phyloP scores from a whole-genome alignment of 2,888 invertebrate species.

The Troides helena region DNA sequence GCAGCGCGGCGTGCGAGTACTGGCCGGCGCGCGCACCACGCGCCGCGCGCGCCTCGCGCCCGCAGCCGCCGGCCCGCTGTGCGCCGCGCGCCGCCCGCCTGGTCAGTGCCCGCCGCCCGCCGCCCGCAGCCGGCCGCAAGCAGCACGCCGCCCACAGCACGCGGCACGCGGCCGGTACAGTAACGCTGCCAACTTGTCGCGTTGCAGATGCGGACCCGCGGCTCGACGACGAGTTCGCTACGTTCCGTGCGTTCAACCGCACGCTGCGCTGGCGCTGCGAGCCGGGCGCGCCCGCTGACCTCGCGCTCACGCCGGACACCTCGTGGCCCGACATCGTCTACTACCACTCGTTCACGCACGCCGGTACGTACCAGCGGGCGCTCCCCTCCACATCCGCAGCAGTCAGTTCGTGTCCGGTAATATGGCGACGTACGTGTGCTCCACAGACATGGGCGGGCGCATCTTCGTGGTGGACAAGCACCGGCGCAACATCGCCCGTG shows the following conservation, averaged over 20 bases:
- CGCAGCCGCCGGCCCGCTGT: constrained; percentile 80
- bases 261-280: constrained; percentile 86
- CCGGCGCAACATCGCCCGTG: constrained; percentile 59
- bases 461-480: constrained; percentile 93
- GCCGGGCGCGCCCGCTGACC: constrained; percentile 84
- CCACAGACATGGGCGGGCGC: constrained; percentile 91
- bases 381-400: not conserved
- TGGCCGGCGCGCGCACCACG: constrained; percentile 91
- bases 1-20: constrained; percentile 79
- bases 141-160: constrained; percentile 73
- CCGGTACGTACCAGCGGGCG: constrained; percentile 74
- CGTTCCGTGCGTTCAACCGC: constrained; percentile 92
- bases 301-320: constrained; percentile 91
- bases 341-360: constrained; percentile 95
- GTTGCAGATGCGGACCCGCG: constrained; percentile 83
- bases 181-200: not conserved
- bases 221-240: constrained; percentile 87
- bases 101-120: constrained; percentile 34
- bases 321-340: constrained; percentile 96
- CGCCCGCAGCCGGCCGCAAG: constrained; percentile 31
- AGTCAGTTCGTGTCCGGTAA: not conserved
- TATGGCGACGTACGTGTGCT: not conserved
- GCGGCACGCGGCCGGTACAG: constrained; percentile 31
- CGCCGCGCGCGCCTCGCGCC: constrained; percentile 89
- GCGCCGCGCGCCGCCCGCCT: constrained; percentile 29